Evolutionary conservation across 2,113 vertebrate genomes (phyloP).

Genomic region (Ahaetulla prasina): DNA sequence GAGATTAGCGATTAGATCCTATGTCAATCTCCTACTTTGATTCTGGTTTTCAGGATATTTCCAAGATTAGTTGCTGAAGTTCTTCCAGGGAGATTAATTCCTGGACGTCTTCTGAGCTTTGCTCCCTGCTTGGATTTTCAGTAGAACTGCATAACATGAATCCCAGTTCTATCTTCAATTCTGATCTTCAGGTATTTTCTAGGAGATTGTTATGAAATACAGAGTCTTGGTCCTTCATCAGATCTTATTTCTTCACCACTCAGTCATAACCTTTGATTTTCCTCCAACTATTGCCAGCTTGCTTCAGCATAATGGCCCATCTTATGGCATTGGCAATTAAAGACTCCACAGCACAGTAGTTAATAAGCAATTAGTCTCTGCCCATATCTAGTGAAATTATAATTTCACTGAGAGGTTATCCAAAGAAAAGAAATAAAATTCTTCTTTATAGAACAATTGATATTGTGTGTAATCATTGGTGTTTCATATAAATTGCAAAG

Average conservation of each 20-base stretch:
- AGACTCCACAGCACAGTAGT: background rate
- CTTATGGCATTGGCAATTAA: background rate
- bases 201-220: background rate
- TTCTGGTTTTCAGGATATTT: background rate
- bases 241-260: background rate
- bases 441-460: background rate
- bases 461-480: background rate
- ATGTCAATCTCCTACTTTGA: background rate
- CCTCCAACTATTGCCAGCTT: background rate
- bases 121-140: background rate
- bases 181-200: background rate
- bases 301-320: background rate
- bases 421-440: background rate
- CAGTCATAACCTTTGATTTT: background rate
- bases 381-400: background rate
- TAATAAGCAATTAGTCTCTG: background rate
- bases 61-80: background rate
- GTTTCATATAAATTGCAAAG: background rate
- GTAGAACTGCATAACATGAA: background rate
- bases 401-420: background rate
- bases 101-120: background rate
- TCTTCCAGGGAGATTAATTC: background rate
- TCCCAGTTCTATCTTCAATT: background rate
- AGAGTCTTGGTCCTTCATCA: background rate
- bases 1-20: background rate